Evolutionary conservation across 2,797 vertebrate species (phyloP), one percentile per base, ranked within the genome.

Genomic region (Menidia menidia): DNA sequence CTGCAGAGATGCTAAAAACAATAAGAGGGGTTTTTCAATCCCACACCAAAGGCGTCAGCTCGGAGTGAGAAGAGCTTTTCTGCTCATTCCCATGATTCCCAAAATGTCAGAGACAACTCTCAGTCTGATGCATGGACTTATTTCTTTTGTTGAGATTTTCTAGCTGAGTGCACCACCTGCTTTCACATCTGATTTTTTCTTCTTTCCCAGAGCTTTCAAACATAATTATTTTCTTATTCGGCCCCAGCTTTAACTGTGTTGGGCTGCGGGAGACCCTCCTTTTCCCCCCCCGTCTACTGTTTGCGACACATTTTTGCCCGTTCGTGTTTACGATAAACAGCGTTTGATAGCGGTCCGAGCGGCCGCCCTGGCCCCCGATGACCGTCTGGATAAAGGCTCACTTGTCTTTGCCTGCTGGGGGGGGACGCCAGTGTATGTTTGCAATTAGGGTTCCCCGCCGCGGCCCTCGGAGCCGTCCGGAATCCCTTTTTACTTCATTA

Each of bases 331-430:
- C 0, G 42, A 76, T 57, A 33, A 68, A 64, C 69, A 58, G 13
- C 44, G 10, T 43, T 73, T 6, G 59, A 51, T 71, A 44, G 52
- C 60, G 31, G 60, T 68, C 59, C 63, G 63, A 70, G 50, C 3
- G 1, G 19, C 8, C 1, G 14, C 52, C 60, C 0, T 52, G 18
- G 47, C 65, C 60, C 62, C 74, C 45, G 56, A 35, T 64, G 53
- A 43, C 61, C 1, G 14, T 47, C 44, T 55, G 55, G 48, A 85
- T 81, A 90, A 87, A 78, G 18, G 71, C 41, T 15, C 47, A 35
- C 64, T 88, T 80, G 82, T 84, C 4, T 73, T 63, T 52, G 68
- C 76, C 78, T 73, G 83, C 82, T 86, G 87, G 63, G 87, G 83
- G 64, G 59, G 61, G 86, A 77, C 52, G 60, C 81, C 60, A 54